These are phyloP conservation scores for Leucophora obtusa DNA, from an alignment of 2,888 invertebrate genomes.

Conservation along the genomic window DNA sequence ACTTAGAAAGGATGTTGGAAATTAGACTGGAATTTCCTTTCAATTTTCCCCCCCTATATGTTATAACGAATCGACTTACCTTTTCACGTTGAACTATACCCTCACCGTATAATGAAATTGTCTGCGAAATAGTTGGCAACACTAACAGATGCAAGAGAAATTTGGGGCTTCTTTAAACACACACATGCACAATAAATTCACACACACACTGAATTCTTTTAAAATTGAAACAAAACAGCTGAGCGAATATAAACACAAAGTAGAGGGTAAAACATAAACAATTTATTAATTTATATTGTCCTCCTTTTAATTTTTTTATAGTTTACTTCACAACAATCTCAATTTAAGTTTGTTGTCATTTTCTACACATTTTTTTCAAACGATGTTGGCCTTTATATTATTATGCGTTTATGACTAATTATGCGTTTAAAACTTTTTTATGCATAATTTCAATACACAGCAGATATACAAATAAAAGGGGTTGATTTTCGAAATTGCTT, in stretches of 20 bases:
- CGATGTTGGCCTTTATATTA: neutral
- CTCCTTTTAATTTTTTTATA: neutral
- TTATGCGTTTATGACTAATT: no score
- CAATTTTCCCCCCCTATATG: conserved; percentile 5
- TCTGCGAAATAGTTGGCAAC: conserved; percentile 22
- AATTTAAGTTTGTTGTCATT: conserved; percentile 10
- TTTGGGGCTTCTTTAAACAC: neutral
- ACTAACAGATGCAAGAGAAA: neutral
- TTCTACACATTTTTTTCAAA: conserved; percentile 9
- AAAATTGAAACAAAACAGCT: conserved; percentile 35
- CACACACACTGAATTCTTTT: neutral
- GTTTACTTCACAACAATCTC: conserved; percentile 25
- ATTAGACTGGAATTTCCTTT: neutral
- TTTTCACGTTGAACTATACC: conserved; percentile 4
- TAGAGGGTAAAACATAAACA: conserved; percentile 45
- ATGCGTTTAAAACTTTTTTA: conserved; percentile 27
- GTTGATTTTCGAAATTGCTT: neutral
- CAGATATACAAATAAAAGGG: neutral
- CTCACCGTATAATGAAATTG: conserved; percentile 20
- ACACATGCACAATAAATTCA: neutral
- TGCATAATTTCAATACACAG: conserved; percentile 7
- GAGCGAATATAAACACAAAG: conserved; percentile 35
- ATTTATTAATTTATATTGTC: conserved; percentile 2
- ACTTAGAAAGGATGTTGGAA: neutral
- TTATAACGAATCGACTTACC: conserved; percentile 44